phyloP scores from a whole-genome alignment of 1,140 invertebrate species.

The Yoshiicerus persimilis region DNA sequence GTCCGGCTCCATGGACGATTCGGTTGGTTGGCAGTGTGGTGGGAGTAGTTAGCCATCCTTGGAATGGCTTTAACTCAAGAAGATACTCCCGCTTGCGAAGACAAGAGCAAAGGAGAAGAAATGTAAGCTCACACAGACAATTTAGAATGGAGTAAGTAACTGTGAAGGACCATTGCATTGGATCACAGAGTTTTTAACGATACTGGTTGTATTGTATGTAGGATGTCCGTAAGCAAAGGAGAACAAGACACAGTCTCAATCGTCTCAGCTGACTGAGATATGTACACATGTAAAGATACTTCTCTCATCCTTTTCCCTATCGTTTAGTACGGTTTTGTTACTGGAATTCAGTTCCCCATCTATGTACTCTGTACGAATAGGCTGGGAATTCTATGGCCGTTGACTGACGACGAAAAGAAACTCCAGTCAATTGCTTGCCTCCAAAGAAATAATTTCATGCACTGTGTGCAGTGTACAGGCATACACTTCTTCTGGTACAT shows the following conservation, averaged over 20 bases:
- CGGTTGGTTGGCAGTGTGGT: constrained; percentile 3
- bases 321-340: not conserved
- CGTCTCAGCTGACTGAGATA: not conserved
- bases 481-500: too few relatives aligned
- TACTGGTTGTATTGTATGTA: too few relatives aligned
- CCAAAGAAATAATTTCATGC: not conserved
- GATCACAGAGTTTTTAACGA: not conserved
- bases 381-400: not conserved
- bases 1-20: not conserved
- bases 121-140: not conserved
- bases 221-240: too few relatives aligned
- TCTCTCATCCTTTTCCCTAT: not conserved
- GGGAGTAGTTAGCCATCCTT: constrained; percentile 18
- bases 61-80: not conserved
- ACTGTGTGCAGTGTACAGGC: too few relatives aligned
- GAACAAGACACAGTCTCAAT: not conserved
- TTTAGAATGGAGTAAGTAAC: not conserved
- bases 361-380: not conserved
- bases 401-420: not conserved
- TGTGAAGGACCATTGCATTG: not conserved
- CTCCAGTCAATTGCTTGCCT: not conserved
- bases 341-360: not conserved
- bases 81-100: not conserved
- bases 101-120: not conserved
- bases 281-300: not conserved